Base-by-base conservation (phyloP, 2,888 invertebrate genomes). In the Trissolcus japonicus region DNA sequence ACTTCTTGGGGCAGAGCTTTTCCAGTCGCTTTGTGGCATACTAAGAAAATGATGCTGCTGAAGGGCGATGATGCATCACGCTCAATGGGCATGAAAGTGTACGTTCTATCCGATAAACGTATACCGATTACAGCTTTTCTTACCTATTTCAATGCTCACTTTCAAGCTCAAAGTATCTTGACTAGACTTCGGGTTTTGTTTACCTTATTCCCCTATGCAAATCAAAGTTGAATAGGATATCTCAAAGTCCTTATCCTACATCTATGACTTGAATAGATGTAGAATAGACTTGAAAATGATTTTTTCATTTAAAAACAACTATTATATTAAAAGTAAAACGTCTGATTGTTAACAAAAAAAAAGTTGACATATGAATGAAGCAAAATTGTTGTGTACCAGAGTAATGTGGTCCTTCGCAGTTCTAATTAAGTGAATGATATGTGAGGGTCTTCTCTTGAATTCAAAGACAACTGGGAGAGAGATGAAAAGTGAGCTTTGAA, bases 1-100 rank as follows among this genome's bases (percentile, higher is more conserved):
- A 56, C 69, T 66, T 68, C 56, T 66, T 16, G 40, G 40, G 56
- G 43, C 43, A 21, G 16, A 16, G 46, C 56, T 59, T 66, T 71
- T 57, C 56, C 14, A 57, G 69, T 56, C 54, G 54, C 55, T 60
- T 66, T 69, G 48, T 40, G 48, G 60, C 21, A 51, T 46, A 46
- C 35, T 59, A 76, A 71, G 61, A 76, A 71, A 69, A 60, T 63
- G 76, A 69, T 61, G 75, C 68, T 19, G 57, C 54, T 21, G 55
- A 68, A 62, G 57, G n/a, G 61, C 65, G 51, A 55, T 54, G 50
- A 51, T 48, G 53, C 40, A 59, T 69, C 66, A 57, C 76, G 67
- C 67, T 76, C 66, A 71, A 66, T 71, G 65, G 71, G 51, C 66
- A 71, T 66, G 62, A 71, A 71, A 71, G 60, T 66, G 62, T 66